phyloP scores from a whole-genome alignment of 2,113 vertebrate genomes.

The Carollia perspicillata region DNA sequence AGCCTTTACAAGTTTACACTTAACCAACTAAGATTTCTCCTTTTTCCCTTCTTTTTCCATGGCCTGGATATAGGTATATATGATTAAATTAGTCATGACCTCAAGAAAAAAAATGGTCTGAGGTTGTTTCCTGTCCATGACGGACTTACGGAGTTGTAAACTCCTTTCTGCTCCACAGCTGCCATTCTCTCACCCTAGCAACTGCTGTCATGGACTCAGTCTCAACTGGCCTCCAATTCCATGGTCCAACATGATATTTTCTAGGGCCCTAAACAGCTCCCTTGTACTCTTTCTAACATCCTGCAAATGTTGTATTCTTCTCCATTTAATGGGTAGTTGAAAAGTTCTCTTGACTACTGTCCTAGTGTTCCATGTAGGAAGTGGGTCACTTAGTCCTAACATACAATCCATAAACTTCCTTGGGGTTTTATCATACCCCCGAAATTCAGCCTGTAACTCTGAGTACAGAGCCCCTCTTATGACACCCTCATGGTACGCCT shows the following conservation, averaged over 20 bases:
- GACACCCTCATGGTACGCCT: neutral
- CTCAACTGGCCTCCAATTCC: neutral
- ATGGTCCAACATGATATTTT: neutral
- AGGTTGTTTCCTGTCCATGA: neutral
- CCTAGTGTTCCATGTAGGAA: neutral
- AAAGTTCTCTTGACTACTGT: neutral
- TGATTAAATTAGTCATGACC: neutral
- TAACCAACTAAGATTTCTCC: neutral
- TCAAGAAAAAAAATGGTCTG: neutral
- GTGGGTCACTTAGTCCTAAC: neutral
- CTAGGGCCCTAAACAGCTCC: rapidly evolving
- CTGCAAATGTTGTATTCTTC: neutral
- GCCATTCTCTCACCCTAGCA: neutral
- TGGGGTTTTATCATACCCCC: neutral
- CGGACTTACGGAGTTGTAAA: neutral
- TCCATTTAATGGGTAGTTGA: neutral
- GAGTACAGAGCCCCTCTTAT: neutral
- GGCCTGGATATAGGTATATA: neutral
- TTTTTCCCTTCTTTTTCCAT: neutral
- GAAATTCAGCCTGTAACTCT: neutral
- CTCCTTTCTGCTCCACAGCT: neutral
- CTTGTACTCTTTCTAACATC: neutral
- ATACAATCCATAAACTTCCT: neutral
- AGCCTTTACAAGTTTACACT: neutral
- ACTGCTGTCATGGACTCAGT: neutral